A percentile compares a stretch with the other conserved stretches of the same genome.
Conservation (phyloP, 2,797 vertebrate genomes). For the Gallinago stenura region DNA sequence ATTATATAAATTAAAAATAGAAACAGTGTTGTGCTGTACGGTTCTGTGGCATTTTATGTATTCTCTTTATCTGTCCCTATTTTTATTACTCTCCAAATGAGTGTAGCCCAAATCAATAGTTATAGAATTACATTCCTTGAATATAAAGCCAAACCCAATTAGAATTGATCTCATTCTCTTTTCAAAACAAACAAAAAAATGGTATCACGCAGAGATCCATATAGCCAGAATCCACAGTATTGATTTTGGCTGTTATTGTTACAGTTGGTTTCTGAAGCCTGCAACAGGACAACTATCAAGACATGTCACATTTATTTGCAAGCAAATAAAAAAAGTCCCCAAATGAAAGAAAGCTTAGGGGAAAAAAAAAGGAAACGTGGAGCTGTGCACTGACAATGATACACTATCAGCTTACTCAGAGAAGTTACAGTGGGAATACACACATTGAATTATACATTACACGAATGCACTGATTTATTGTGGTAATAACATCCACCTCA, state of each 20-base stretch:
- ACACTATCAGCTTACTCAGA: conserved; percentile 95
- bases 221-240: conserved; percentile 83
- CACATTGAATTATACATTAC: conserved; percentile 99
- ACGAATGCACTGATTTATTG: conserved; percentile 99
- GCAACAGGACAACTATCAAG: conserved; percentile 79
- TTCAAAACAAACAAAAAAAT: conserved; percentile 64
- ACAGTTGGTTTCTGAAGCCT: conserved; percentile 80
- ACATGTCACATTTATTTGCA: conserved; percentile 82
- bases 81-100: conserved; percentile 91
- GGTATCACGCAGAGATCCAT: conserved; percentile 82
- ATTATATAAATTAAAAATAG: conserved; percentile 78
- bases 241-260: conserved; percentile 88
- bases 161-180: conserved; percentile 92
- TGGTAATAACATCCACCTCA: conserved; percentile 99
- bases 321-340: conserved; percentile 80
- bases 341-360: conserved; percentile 78
- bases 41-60: conserved; percentile 86
- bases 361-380: conserved; percentile 29
- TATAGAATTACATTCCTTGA: conserved; percentile 94
- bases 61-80: conserved; percentile 88
- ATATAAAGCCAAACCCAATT: conserved; percentile 89
- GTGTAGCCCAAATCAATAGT: conserved; percentile 88
- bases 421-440: conserved; percentile 97
- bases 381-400: conserved; percentile 93
- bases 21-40: conserved; percentile 67